phyloP scores from a whole-genome alignment of 2,113 vertebrate species.

The Rhynchopsitta pachyrhyncha region DNA sequence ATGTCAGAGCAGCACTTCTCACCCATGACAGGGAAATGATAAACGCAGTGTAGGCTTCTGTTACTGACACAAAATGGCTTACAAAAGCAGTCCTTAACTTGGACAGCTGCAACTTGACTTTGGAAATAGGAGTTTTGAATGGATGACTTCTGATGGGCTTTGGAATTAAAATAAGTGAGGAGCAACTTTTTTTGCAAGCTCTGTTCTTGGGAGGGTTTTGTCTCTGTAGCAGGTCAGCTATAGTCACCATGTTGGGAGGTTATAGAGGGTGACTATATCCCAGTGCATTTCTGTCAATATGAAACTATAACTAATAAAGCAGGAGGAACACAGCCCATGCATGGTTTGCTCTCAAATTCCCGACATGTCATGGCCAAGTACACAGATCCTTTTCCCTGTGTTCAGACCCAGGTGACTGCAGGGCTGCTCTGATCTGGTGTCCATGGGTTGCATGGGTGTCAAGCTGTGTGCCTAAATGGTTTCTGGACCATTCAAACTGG shows the following conservation, averaged over 20 bases:
- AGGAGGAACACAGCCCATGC: background rate
- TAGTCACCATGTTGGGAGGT: fast-evolving
- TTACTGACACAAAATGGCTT: background rate
- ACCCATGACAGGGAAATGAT: background rate
- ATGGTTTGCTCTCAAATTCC: fast-evolving
- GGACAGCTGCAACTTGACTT: background rate
- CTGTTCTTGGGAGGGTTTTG: background rate
- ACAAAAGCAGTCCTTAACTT: background rate
- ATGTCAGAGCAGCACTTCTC: background rate
- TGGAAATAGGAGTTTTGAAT: background rate
- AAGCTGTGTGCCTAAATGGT: background rate
- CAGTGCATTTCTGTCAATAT: background rate
- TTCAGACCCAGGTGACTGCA: background rate
- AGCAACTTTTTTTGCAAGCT: background rate
- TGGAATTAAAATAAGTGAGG: background rate
- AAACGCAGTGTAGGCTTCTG: background rate
- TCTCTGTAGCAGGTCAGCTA: background rate
- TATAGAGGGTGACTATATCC: background rate
- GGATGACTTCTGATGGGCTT: background rate
- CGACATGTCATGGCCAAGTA: fast-evolving
- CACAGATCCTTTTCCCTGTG: fast-evolving
- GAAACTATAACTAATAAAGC: background rate
- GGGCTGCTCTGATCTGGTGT: background rate
- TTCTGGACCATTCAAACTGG: background rate
- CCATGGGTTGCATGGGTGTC: background rate